phyloP scores from a whole-genome alignment of 2,113 vertebrate genomes.

The Takifugu bimaculatus region DNA sequence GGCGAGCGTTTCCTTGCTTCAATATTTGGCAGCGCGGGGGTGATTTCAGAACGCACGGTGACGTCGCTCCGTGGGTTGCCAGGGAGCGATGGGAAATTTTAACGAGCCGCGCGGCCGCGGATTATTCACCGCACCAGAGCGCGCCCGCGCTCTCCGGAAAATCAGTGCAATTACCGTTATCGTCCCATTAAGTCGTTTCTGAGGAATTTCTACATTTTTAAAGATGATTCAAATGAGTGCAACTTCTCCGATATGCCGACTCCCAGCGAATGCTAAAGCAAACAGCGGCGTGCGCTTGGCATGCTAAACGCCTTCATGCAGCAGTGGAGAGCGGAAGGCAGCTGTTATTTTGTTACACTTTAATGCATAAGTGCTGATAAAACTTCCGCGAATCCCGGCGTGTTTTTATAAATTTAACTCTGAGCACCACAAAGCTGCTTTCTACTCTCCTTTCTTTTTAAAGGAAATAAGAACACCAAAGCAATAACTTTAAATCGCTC shows the following conservation, averaged over 20 bases:
- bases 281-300: conserved; percentile 4
- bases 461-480: too few relatives aligned
- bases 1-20: conserved; percentile 31
- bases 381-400: conserved; percentile 12
- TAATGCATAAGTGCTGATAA: conserved; percentile 15
- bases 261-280: conserved; percentile 19
- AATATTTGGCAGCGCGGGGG: conserved; percentile 29
- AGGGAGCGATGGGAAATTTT: conserved; percentile 49
- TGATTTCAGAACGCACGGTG: conserved; percentile 45
- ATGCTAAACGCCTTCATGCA: conserved; percentile 12
- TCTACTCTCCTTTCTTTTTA: too few relatives aligned
- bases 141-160: conserved; percentile 22
- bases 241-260: background rate
- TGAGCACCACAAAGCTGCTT: background rate
- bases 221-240: conserved; percentile 21
- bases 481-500: too few relatives aligned
- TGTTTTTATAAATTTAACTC: conserved; percentile 14
- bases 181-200: conserved; percentile 14
- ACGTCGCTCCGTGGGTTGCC: conserved; percentile 39
- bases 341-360: conserved; percentile 10
- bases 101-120: conserved; percentile 39
- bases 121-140: conserved; percentile 21
- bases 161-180: conserved; percentile 35
- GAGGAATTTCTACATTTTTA: conserved; percentile 19
- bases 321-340: conserved; percentile 6